Conservation (phyloP, 2,888 invertebrate species). For the Agriopis aurantiaria region DNA sequence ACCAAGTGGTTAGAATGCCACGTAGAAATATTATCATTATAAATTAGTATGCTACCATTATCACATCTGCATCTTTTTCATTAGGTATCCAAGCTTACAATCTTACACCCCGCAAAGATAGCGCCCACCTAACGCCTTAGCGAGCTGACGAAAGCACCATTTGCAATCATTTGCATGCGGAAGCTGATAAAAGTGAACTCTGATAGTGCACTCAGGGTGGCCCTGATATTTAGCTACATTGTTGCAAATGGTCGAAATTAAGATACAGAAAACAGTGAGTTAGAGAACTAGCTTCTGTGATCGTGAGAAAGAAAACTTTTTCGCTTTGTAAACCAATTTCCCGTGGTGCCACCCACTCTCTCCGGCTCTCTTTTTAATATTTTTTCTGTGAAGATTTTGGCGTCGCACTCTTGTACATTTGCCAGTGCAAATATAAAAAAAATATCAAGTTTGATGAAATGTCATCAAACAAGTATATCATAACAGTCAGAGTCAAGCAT, state of each 20-base stretch:
- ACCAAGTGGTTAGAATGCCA: too few relatives aligned
- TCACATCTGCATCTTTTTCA: not conserved
- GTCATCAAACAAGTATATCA: too few relatives aligned
- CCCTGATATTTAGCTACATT: constrained; percentile 49
- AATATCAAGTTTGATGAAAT: too few relatives aligned
- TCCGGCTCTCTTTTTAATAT: too few relatives aligned
- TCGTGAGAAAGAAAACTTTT: not conserved
- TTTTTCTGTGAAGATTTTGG: too few relatives aligned
- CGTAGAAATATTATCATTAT: too few relatives aligned
- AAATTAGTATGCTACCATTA: too few relatives aligned
- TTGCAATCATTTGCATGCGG: constrained; percentile 80
- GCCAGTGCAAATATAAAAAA: too few relatives aligned
- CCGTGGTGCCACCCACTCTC: too few relatives aligned
- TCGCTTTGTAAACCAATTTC: not conserved
- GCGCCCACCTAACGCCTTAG: constrained; percentile 32
- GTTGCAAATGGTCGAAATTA: constrained; percentile 25
- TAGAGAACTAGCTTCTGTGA: constrained; percentile 1
- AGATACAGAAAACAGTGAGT: constrained; percentile 31
- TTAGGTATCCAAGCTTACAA: not conserved
- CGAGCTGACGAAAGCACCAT: constrained; percentile 67
- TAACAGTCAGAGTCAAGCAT: too few relatives aligned
- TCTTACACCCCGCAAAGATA: constrained; percentile 3
- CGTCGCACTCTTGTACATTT: too few relatives aligned
- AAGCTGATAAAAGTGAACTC: constrained; percentile 68
- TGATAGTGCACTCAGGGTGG: constrained; percentile 63